These are phyloP conservation scores for Gnathonemus echidnorhynchus DNA, from an alignment of 2,113 vertebrate species.

Conservation along the genomic window DNA sequence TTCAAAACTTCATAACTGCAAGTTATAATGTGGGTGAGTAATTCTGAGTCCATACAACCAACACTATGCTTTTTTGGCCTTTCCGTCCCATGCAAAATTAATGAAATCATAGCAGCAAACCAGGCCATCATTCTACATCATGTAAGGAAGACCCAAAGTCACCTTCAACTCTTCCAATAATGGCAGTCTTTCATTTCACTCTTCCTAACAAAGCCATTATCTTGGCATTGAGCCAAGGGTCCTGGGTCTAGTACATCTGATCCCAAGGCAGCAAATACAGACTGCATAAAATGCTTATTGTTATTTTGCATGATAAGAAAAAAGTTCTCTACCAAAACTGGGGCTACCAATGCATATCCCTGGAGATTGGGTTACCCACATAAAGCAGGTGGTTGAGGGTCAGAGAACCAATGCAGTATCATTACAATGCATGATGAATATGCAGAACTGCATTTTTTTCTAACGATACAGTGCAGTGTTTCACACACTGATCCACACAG, in stretches of 20 bases:
- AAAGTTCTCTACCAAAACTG: background rate
- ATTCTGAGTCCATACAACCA: background rate
- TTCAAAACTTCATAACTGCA: background rate
- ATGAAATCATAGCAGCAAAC: background rate
- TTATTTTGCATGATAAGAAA: background rate
- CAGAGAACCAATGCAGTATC: background rate
- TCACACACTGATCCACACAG: background rate
- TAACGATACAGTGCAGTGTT: background rate
- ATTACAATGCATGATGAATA: background rate
- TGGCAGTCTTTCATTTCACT: background rate
- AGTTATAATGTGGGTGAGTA: background rate
- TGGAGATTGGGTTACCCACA: background rate
- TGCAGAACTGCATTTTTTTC: background rate
- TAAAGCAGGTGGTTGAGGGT: background rate
- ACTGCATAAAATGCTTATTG: background rate
- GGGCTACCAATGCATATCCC: background rate
- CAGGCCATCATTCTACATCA: background rate
- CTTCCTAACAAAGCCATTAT: background rate
- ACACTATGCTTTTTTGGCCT: background rate
- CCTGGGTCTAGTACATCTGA: background rate
- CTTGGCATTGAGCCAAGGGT: background rate
- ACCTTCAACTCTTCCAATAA: background rate
- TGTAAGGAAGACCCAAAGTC: background rate
- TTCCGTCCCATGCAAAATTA: background rate
- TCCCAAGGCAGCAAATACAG: background rate